These are phyloP conservation scores for Tenualosa thibaudeaui DNA, from an alignment of 2,797 vertebrate genomes.

Conservation along the genomic window DNA sequence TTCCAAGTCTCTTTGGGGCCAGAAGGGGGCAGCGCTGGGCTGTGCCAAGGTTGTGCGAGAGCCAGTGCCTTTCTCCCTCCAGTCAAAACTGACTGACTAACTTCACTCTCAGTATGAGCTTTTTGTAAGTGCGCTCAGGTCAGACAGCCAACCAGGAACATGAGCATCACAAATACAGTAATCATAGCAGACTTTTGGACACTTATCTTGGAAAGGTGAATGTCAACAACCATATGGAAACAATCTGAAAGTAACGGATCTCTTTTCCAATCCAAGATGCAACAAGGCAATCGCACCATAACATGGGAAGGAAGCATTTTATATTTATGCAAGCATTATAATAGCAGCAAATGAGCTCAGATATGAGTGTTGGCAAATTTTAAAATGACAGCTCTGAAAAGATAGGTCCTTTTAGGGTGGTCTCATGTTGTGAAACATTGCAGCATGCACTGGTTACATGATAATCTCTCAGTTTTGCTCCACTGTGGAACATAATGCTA, in stretches of 20 bases:
- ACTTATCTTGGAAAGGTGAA: background rate
- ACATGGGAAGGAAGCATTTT: background rate
- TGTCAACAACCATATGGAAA: background rate
- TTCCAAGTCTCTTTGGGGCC: slow-evolving; percentile 54
- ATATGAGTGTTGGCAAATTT: background rate
- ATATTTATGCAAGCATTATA: background rate
- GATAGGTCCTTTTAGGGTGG: background rate
- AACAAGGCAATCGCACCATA: background rate
- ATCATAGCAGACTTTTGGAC: background rate
- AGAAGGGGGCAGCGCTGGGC: slow-evolving; percentile 85
- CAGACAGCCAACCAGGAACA: background rate
- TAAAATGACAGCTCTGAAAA: background rate
- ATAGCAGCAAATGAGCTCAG: background rate
- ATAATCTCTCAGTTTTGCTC: background rate
- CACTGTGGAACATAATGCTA: background rate
- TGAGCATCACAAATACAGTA: background rate
- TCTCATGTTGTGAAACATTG: background rate
- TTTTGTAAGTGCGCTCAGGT: background rate
- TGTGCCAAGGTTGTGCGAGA: slow-evolving; percentile 24
- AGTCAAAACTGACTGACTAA: background rate
- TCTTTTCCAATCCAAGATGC: background rate
- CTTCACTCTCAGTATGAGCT: background rate
- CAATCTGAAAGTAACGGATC: background rate
- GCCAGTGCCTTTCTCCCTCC: background rate
- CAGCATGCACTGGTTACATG: background rate